Evolutionary conservation across 2,888 invertebrate species (phyloP).

Genomic region (Drosophila affinis): DNA sequence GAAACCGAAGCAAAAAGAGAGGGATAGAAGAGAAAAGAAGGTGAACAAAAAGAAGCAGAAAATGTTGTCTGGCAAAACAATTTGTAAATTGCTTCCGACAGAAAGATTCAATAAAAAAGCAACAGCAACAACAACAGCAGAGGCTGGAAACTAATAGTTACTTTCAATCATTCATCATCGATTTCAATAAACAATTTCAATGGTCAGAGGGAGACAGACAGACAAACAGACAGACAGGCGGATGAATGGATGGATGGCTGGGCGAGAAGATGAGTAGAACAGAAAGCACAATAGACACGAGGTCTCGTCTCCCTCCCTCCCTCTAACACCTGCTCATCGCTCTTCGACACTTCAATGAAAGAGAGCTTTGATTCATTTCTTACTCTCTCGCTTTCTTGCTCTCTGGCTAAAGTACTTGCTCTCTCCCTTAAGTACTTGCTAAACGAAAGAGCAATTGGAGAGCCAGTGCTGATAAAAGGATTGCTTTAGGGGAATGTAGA

Average conservation of each 20-base stretch:
- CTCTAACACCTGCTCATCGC: neutral
- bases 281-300: constrained; percentile 46
- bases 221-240: too few species aligned
- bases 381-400: constrained; percentile 38
- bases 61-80: constrained; percentile 69
- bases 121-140: constrained; percentile 32
- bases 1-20: constrained; percentile 26
- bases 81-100: constrained; percentile 79
- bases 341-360: neutral
- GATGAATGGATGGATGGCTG: neutral
- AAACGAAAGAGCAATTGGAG: neutral
- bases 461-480: neutral
- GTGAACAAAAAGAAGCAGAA: constrained; percentile 44
- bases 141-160: constrained; percentile 69
- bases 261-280: neutral
- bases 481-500: too few species aligned
- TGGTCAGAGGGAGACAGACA: constrained; percentile 54
- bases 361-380: constrained; percentile 52
- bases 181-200: constrained; percentile 78
- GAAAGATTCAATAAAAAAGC: constrained; percentile 73
- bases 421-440: neutral
- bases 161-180: constrained; percentile 78
- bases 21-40: constrained; percentile 20
- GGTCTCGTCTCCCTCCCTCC: constrained; percentile 54
- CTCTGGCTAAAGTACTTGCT: neutral